Percentiles rank a stretch among this genome's conserved stretches.
Conservation (phyloP, 2,888 invertebrate genomes). For the Dorcus parallelipipedus region DNA sequence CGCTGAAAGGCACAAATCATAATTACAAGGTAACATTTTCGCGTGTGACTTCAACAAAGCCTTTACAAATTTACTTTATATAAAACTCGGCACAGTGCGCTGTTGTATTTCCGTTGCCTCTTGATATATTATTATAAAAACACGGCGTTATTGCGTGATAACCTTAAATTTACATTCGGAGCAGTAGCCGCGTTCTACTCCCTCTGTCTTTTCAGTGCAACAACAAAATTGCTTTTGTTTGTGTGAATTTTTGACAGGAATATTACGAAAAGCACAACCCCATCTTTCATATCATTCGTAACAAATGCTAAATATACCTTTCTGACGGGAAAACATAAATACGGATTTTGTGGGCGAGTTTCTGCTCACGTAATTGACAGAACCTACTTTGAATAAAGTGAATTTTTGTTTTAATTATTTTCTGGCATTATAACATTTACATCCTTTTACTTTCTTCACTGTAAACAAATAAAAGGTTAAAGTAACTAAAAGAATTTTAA, state of each 20-base stretch:
- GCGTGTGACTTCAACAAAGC: constrained; percentile 1
- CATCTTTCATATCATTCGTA: background rate
- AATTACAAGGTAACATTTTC: background rate
- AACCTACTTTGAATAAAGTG: no score
- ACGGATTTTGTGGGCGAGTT: no score
- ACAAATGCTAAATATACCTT: background rate
- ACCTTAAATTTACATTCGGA: constrained; percentile 2
- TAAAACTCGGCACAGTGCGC: background rate
- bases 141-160: constrained; percentile 2
- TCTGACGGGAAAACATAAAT: no score
- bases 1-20: background rate
- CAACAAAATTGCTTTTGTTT: constrained; percentile 1
- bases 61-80: background rate
- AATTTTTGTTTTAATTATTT: no score
- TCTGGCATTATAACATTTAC: no score
- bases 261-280: constrained; percentile 1
- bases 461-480: no score
- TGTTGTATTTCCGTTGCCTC: background rate
- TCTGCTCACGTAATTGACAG: no score
- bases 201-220: background rate
- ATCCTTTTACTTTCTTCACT: no score
- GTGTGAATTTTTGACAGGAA: background rate
- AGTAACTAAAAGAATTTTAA: no score
- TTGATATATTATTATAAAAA: constrained; percentile 2
- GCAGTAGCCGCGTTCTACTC: background rate